Evolutionary conservation across 1,140 invertebrate species (phyloP), one percentile per base, ranked within the genome.

Genomic region (Zaprionus kolodkinae): DNA sequence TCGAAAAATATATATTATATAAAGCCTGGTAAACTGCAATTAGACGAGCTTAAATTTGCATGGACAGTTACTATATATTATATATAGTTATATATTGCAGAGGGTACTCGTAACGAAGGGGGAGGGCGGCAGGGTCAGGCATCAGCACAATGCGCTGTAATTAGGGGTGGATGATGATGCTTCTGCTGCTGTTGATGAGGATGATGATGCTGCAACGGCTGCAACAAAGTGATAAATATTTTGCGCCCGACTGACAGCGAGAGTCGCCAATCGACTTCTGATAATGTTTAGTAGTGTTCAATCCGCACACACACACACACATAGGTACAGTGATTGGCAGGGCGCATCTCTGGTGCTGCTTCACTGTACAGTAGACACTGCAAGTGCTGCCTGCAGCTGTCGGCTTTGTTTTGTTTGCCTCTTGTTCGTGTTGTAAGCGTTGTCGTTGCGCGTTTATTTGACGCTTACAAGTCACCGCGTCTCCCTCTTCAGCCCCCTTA

Each of bases 241-340:
- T 80, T 87, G 83, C 73, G 77, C 73, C 33, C 73, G 79, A 86
- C 71, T 87, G 83, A 83, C 83, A 87, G 84, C 55, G 77, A 88
- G 83, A 70, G 59, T 33, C 36, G 55, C 43, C 40, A 61, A 62
- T 65, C 62, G 62, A 33, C 60, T 59, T n/a, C 64, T 72, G 73
- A 71, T 74, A 69, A 69, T 73, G 65, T 40, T 21, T 50, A 21
- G 45, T 21, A 30, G 36, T 56, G 57, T 45, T 50, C 45, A 48
- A 48, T 74, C 52, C 7, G 38, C 38, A 40, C 38, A 40, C 13
- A 40, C 38, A 40, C 13, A n/a, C 13, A n/a, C 38, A 13, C 38
- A 40, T 21, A 56, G 59, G 55, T 33, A 55, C 45, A 56, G 43
- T 75, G 72, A 75, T 75, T 71, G 72, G 38, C 62, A 38, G 67